Conservation (phyloP, 2,888 invertebrate genomes). For the Peribatodes rhomboidaria region DNA sequence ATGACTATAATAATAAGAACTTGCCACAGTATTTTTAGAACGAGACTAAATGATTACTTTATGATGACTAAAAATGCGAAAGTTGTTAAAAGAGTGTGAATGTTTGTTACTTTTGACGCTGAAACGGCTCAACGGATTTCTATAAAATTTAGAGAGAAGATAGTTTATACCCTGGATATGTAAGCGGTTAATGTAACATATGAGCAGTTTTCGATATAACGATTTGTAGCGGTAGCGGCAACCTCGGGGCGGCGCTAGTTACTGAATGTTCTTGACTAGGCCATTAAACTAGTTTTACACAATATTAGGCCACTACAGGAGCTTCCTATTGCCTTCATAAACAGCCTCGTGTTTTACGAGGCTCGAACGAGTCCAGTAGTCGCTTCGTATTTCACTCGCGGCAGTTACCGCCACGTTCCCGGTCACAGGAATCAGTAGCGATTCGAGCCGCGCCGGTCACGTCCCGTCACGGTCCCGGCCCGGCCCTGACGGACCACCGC, state of each 20-base stretch:
- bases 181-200: no score
- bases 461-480: slow-evolving; percentile 27
- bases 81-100: no score
- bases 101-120: no score
- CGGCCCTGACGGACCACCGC: slow-evolving; percentile 34
- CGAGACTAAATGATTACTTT: background rate
- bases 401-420: slow-evolving; percentile 1
- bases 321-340: background rate
- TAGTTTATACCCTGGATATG: no score
- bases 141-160: no score
- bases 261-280: no score
- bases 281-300: background rate
- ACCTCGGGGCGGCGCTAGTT: no score
- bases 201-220: no score
- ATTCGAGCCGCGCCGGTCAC: slow-evolving; percentile 31
- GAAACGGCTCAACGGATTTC: no score
- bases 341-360: slow-evolving; percentile 3
- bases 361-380: slow-evolving; percentile 15
- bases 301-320: no score
- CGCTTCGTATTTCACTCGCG: background rate
- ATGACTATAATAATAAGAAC: background rate
- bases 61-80: no score
- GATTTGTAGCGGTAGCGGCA: no score
- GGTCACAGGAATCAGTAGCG: slow-evolving; percentile 33
- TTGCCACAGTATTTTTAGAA: background rate